A percentile compares a stretch with the other conserved stretches of the same genome.
Conservation (phyloP, 2,888 invertebrate species). For the Pasiphila rectangulata region DNA sequence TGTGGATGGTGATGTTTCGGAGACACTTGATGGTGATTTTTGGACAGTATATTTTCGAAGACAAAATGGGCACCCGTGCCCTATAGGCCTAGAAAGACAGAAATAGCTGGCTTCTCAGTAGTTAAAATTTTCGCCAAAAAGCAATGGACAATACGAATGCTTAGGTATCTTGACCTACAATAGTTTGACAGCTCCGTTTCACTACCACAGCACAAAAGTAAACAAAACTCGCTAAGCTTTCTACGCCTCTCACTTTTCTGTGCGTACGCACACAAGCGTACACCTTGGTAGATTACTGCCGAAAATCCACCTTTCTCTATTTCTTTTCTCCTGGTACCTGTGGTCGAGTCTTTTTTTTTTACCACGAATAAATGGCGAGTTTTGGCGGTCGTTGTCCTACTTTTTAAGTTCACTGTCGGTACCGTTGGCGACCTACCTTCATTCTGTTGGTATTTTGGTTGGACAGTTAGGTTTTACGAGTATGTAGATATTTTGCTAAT, state of each 20-base stretch:
- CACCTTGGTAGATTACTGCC: slow-evolving; percentile 28
- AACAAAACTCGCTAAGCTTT: slow-evolving; percentile 57
- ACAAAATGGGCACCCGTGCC: too few species aligned
- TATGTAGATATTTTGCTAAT: slow-evolving; percentile 62
- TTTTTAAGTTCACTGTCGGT: slow-evolving; percentile 64
- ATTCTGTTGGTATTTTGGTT: slow-evolving; percentile 67
- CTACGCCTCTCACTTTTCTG: slow-evolving; percentile 52
- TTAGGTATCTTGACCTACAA: slow-evolving; percentile 4
- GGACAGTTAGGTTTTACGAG: slow-evolving; percentile 74
- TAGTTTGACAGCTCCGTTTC: slow-evolving; percentile 46
- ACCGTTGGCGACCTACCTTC: slow-evolving; percentile 79
- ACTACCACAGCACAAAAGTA: slow-evolving; percentile 43
- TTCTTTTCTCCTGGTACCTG: slow-evolving; percentile 70
- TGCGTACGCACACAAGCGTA: slow-evolving; percentile 27
- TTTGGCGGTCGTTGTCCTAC: slow-evolving; percentile 65
- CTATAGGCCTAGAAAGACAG: too few species aligned
- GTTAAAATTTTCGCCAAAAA: not conserved
- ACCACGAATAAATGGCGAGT: slow-evolving; percentile 58
- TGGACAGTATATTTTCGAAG: too few species aligned
- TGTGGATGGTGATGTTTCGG: too few species aligned
- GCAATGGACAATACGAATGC: slow-evolving; percentile 30
- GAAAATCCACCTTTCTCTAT: slow-evolving; percentile 65
- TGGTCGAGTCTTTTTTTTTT: slow-evolving; percentile 61
- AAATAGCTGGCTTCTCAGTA: too few species aligned
- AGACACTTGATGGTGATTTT: too few species aligned